Evolutionary conservation across 1,140 invertebrate genomes (phyloP).

Genomic region (Eufriesea mexicana): DNA sequence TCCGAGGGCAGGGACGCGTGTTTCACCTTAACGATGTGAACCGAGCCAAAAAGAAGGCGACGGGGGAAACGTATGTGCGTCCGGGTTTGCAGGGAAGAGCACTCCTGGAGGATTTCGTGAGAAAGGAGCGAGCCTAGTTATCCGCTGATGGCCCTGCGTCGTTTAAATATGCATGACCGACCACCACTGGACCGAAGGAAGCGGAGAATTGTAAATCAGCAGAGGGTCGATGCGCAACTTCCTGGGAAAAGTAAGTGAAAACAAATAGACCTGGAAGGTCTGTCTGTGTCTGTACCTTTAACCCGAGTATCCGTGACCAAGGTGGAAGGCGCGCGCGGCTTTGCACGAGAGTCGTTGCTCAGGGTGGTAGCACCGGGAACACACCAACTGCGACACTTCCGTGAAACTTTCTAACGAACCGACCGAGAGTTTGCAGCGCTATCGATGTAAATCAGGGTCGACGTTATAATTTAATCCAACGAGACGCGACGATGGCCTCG

Average conservation of each 20-base stretch:
- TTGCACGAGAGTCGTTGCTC: constrained; percentile 42
- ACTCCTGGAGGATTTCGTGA: background rate
- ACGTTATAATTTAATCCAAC: constrained; percentile 62
- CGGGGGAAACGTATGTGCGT: no score
- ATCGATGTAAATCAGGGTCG: constrained; percentile 52
- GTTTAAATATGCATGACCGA: constrained; percentile 67
- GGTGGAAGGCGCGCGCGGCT: background rate
- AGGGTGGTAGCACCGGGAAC: constrained; percentile 10
- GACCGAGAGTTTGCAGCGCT: constrained; percentile 28
- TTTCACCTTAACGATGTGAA: background rate
- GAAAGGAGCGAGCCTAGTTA: constrained; percentile 37
- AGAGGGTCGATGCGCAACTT: constrained; percentile 33
- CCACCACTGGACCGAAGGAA: constrained; percentile 41
- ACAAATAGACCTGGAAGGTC: constrained; percentile 29
- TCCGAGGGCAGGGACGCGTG: background rate
- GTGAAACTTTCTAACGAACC: constrained; percentile 57
- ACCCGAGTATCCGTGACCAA: background rate
- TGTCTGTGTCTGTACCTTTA: background rate
- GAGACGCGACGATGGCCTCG: background rate
- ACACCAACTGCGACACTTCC: constrained; percentile 50
- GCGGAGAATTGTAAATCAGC: constrained; percentile 63
- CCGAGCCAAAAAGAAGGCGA: background rate
- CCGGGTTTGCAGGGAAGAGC: background rate
- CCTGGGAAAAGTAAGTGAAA: constrained; percentile 45
- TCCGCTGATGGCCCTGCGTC: constrained; percentile 36